Conservation (phyloP, 1,140 invertebrate genomes). For the Drosophila sproati region DNA sequence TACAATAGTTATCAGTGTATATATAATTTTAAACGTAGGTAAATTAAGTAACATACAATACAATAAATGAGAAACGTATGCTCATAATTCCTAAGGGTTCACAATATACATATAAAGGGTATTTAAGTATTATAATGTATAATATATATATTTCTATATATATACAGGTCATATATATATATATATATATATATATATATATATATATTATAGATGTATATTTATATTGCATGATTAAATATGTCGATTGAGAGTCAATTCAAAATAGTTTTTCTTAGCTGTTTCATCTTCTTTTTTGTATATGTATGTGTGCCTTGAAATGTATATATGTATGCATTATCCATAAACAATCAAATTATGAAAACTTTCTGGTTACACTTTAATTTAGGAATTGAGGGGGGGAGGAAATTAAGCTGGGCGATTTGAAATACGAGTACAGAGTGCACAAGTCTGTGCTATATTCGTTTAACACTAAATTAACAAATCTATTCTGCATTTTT, state of each 20-base stretch:
- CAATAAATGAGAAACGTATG: slow-evolving; percentile 48
- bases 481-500: slow-evolving; percentile 74
- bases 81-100: slow-evolving; percentile 51
- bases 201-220: slow-evolving; percentile 15
- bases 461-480: slow-evolving; percentile 77
- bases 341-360: slow-evolving; percentile 17
- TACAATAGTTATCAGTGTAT: slow-evolving; percentile 52
- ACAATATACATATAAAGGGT: slow-evolving; percentile 68
- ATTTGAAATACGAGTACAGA: slow-evolving; percentile 33
- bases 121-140: slow-evolving; percentile 21
- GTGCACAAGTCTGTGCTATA: slow-evolving; percentile 7
- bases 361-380: slow-evolving; percentile 1
- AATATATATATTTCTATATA: neutral
- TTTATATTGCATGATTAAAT: slow-evolving; percentile 44
- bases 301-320: slow-evolving; percentile 15
- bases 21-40: slow-evolving; percentile 65
- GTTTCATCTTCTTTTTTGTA: slow-evolving; percentile 3
- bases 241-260: slow-evolving; percentile 50
- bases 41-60: slow-evolving; percentile 73
- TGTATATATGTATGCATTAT: slow-evolving; percentile 7
- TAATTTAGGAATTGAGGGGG: neutral
- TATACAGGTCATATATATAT: neutral
- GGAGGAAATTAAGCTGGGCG: slow-evolving; percentile 9
- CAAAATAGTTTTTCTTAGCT: slow-evolving; percentile 10
- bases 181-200: too few relatives aligned